Percentiles rank a stretch among this genome's conserved stretches.
Evolutionary conservation across 2,113 vertebrate genomes (phyloP).

Genomic region (Bucco capensis): DNA sequence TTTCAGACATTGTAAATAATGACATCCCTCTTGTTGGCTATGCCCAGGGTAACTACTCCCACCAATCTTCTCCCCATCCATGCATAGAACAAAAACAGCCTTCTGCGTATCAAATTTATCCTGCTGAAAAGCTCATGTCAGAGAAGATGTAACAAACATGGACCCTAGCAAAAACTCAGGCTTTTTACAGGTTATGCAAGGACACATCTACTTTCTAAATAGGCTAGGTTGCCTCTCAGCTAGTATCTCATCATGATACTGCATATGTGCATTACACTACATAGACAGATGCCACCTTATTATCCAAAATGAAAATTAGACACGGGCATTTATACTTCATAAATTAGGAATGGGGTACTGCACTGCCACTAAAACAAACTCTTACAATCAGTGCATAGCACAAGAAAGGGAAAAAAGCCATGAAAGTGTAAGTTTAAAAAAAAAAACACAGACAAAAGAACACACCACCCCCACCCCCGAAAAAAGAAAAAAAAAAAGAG

Average conservation of each 20-base stretch:
- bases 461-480: too few relatives aligned
- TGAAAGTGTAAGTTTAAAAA: background rate
- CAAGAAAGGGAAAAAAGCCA: background rate
- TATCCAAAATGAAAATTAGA: background rate
- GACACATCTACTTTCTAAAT: background rate
- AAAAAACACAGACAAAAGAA: too few relatives aligned
- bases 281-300: background rate
- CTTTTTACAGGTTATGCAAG: background rate
- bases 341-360: background rate
- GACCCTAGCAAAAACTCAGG: background rate
- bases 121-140: background rate
- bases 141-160: fast-evolving
- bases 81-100: background rate
- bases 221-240: background rate
- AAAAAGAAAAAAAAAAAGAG: background rate
- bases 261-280: background rate
- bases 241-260: fast-evolving
- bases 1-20: background rate
- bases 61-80: background rate
- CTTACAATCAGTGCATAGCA: background rate
- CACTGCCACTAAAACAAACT: background rate
- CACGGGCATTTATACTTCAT: background rate
- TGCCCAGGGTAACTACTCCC: background rate
- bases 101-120: background rate
- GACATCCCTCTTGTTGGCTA: background rate